phyloP scores from a whole-genome alignment of 2,113 vertebrate species.

The Centropus unirufus region DNA sequence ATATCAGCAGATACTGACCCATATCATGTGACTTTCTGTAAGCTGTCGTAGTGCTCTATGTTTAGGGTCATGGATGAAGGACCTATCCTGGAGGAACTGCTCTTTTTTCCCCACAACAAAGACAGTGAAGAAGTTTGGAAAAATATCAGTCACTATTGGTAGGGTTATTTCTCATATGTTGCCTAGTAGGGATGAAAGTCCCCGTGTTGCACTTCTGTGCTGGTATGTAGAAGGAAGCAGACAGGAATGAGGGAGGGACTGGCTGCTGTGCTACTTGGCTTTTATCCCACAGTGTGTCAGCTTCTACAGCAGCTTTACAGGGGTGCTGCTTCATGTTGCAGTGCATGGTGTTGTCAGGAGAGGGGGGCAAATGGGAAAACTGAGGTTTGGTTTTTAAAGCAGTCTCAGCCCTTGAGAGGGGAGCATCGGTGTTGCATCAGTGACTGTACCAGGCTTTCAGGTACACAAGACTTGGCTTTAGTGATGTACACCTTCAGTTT shows the following conservation, averaged over 20 bases:
- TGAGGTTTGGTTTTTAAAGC: background rate
- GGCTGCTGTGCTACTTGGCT: background rate
- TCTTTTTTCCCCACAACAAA: background rate
- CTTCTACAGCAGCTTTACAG: background rate
- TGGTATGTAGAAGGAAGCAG: background rate
- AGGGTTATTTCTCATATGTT: background rate
- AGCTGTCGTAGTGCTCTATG: background rate
- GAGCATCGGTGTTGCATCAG: background rate
- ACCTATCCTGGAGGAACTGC: background rate
- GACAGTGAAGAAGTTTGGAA: background rate
- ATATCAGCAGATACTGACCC: background rate
- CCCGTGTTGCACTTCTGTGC: background rate
- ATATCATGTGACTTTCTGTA: background rate
- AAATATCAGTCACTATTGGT: rapidly evolving
- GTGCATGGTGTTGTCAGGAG: background rate
- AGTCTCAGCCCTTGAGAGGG: background rate
- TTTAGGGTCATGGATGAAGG: background rate
- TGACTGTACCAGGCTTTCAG: background rate
- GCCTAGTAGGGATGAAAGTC: background rate
- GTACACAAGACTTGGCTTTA: background rate
- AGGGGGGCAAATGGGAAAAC: background rate
- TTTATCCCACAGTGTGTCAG: rapidly evolving
- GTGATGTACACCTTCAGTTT: background rate
- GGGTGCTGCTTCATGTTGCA: background rate
- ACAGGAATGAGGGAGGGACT: rapidly evolving